Percentiles rank a stretch among this genome's conserved stretches.
These are phyloP conservation scores for Erynnis tages DNA, from an alignment of 2,888 invertebrate genomes.

Conservation along the genomic window DNA sequence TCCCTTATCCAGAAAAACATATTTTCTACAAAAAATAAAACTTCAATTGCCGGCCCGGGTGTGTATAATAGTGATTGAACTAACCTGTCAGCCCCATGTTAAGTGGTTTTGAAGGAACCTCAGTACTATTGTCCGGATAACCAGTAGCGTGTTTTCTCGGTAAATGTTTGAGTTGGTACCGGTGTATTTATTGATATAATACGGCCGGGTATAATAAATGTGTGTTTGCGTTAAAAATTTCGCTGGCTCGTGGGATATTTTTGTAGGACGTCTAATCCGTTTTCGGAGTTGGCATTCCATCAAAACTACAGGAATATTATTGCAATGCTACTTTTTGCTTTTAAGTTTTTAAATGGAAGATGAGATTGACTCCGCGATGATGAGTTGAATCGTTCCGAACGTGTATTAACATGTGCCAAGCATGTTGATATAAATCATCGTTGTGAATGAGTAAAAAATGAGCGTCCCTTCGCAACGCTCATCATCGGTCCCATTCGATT, in stretches of 20 bases:
- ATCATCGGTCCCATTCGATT: conserved; percentile 24
- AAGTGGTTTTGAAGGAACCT: conserved; percentile 77
- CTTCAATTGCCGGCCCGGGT: conserved; percentile 69
- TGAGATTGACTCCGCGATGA: conserved; percentile 25
- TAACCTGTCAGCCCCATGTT: conserved; percentile 82
- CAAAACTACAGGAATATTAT: conserved; percentile 18
- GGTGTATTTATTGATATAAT: conserved; percentile 65
- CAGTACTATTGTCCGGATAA: conserved; percentile 66
- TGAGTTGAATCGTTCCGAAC: conserved; percentile 17
- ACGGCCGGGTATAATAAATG: conserved; percentile 51
- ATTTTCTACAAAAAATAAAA: conserved; percentile 65
- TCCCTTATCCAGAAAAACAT: conserved; percentile 62
- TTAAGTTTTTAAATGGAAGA: neutral
- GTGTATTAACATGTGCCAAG: conserved; percentile 18
- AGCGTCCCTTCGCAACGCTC: conserved; percentile 7
- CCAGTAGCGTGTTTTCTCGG: conserved; percentile 78
- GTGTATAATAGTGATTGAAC: conserved; percentile 77
- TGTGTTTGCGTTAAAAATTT: conserved; percentile 58
- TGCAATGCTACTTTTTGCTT: conserved; percentile 2
- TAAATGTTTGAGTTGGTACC: conserved; percentile 72
- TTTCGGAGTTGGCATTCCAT: conserved; percentile 31
- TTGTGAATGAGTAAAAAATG: conserved; percentile 20
- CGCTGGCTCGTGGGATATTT: conserved; percentile 55
- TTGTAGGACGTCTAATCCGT: conserved; percentile 52
- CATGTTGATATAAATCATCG: conserved; percentile 25